Conservation (phyloP, 2,797 vertebrate species). For the Onychomys leucogaster region DNA sequence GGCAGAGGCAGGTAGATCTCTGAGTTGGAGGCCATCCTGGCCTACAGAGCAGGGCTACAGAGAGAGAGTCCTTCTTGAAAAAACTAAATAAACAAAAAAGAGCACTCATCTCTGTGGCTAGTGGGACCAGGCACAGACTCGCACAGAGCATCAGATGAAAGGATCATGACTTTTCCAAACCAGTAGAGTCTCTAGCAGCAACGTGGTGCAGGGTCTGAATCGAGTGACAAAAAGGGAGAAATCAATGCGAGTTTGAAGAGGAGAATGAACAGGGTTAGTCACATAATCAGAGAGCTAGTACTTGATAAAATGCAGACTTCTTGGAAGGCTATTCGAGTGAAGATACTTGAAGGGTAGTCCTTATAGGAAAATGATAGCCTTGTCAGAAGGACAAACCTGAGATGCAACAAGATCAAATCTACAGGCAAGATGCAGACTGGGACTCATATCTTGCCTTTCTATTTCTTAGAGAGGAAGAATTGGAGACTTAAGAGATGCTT, state of each 20-base stretch:
- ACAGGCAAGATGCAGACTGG: neutral
- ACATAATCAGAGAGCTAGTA: conserved; percentile 15
- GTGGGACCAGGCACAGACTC: neutral
- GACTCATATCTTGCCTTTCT: neutral
- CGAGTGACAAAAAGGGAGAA: neutral
- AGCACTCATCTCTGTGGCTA: neutral
- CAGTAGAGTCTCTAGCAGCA: neutral
- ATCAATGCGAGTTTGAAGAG: conserved; percentile 34
- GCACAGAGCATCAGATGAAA: neutral
- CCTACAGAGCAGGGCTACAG: neutral
- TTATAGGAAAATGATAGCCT: neutral
- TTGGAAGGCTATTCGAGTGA: neutral
- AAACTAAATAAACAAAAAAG: neutral
- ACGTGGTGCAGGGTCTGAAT: neutral
- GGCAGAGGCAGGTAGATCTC: neutral
- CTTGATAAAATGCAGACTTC: neutral
- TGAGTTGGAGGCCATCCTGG: neutral
- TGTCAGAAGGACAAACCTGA: neutral
- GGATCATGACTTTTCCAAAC: neutral
- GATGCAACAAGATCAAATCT: neutral
- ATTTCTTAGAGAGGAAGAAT: neutral
- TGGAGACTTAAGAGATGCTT: conserved; percentile 13
- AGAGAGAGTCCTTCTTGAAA: neutral
- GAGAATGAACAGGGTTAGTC: neutral
- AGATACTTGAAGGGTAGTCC: neutral